Conservation (phyloP, 2,113 vertebrate genomes). For the Chrysochloris asiatica region DNA sequence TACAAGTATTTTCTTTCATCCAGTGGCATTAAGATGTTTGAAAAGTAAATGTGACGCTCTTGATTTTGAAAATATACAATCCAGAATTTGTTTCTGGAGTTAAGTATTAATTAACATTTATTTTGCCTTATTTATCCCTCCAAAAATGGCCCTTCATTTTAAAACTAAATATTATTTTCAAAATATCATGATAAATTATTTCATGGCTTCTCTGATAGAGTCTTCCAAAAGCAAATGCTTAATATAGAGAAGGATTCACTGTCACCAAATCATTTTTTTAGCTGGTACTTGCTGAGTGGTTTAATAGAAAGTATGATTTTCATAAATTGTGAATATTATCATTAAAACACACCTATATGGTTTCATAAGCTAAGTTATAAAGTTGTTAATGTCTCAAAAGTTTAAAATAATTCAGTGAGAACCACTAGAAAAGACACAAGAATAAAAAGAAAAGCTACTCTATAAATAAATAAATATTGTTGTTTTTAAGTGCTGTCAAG, state of each 20-base stretch:
- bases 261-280: background rate
- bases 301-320: constrained; percentile 14
- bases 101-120: no score
- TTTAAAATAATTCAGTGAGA: constrained; percentile 4
- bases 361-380: background rate
- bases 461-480: no score
- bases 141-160: background rate
- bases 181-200: background rate
- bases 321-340: background rate
- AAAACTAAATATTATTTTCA: background rate
- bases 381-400: constrained; percentile 20
- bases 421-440: background rate
- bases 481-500: no score
- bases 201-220: background rate
- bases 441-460: background rate
- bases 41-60: background rate
- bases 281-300: background rate
- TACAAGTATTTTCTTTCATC: background rate
- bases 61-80: background rate
- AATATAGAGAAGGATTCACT: background rate
- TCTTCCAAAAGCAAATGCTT: background rate
- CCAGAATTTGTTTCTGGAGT: background rate
- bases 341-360: background rate
- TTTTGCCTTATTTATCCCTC: background rate
- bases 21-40: background rate